phyloP scores from a whole-genome alignment of 2,113 vertebrate genomes.

The Typhlomys cinereus region DNA sequence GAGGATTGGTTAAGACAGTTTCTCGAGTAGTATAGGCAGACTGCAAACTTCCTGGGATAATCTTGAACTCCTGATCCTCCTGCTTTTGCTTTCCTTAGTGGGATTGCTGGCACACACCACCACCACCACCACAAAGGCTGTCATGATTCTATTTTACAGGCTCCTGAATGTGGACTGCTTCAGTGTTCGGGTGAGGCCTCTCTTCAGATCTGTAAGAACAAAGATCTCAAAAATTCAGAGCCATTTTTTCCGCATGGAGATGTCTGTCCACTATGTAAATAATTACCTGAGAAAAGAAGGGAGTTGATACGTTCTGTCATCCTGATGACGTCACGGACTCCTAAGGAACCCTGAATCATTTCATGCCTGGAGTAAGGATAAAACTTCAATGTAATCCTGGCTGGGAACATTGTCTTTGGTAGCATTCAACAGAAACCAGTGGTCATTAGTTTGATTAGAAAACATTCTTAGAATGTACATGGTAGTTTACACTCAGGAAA shows the following conservation, averaged over 20 bases:
- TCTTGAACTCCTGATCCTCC: background rate
- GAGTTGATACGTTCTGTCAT: slow-evolving; percentile 44
- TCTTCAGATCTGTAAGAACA: background rate
- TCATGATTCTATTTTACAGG: background rate
- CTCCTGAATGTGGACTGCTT: background rate
- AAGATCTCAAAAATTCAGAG: background rate
- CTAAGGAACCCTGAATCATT: slow-evolving; percentile 24
- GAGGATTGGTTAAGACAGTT: no score
- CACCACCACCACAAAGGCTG: no score
- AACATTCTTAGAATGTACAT: background rate
- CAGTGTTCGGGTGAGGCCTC: background rate
- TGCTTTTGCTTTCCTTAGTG: background rate
- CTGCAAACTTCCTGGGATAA: background rate
- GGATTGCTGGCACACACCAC: background rate
- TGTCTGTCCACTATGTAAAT: background rate
- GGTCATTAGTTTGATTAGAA: background rate
- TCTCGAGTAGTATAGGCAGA: background rate
- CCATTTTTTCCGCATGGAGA: background rate
- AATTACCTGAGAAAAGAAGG: background rate
- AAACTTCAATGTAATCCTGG: background rate
- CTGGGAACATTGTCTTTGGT: background rate
- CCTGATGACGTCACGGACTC: slow-evolving; percentile 30
- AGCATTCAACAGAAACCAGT: background rate
- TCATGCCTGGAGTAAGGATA: slow-evolving; percentile 57
- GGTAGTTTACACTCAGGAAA: background rate